Evolutionary conservation across 2,888 invertebrate genomes (phyloP), one percentile per base, ranked within the genome.

Genomic region (Julus scandinavius): DNA sequence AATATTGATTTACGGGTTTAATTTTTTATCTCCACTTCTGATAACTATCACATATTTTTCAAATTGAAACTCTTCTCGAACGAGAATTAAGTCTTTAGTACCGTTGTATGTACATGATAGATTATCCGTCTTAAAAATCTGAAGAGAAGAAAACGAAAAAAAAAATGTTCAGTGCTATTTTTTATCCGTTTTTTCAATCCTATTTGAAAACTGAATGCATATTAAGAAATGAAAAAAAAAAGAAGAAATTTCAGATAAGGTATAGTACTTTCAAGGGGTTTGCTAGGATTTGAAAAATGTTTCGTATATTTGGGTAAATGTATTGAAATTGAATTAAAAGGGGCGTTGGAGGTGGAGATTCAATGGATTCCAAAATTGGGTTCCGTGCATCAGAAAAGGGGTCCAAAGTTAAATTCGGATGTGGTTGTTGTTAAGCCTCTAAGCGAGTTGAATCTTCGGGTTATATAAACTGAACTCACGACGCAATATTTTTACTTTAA

Each of bases 61-160:
- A 80, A 80, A 80, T 80, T 80, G 80, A 80, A 80, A 80, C 80
- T 80, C 20, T 7, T 38, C 38, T 38, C 80, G 80, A 29, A 9
- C 80, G 80, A 20, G 20, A 80, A 29, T 80, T 80, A 38, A 80
- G 80, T 80, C 80, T 80, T 80, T 80, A 80, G 80, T 80, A 20
- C 9, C 9, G 80, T 80, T 80, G 80, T 80, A 38, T 29, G 38
- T 80, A 80, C 80, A 80, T 38, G 80, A 80, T 80, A 80, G 80
- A 80, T 80, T 80, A 80, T 80, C 80, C 80, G 80, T 80, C 80
- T 80, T 80, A 80, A 80, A 80, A 80, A 80, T 80, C 80, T 29
- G 20, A 80, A 80, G 80, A 80, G 20, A 80, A 45, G 41, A 45
- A 45, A 38, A 80, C 11, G 80, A 29, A 80, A 29, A 63, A 80